These are phyloP conservation scores for Amblyjoppa proteus DNA, from an alignment of 2,888 invertebrate genomes.

Conservation along the genomic window DNA sequence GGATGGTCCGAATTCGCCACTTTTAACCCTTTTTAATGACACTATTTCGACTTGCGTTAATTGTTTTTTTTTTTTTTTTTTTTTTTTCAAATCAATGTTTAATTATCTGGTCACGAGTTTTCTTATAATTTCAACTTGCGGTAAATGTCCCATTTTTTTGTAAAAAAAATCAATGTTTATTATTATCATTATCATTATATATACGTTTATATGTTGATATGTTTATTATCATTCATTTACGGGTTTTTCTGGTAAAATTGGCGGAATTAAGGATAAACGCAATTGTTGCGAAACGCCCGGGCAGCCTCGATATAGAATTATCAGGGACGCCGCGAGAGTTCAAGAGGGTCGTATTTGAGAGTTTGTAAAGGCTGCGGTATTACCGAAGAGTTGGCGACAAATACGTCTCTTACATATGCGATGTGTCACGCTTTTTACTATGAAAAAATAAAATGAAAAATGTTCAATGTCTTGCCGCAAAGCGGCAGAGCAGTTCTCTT, in stretches of 20 bases:
- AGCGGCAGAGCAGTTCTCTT: not conserved
- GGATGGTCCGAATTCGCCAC: too few species aligned
- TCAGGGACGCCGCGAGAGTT: conserved; percentile 73
- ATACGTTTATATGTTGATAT: too few species aligned
- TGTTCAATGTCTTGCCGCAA: conserved; percentile 16
- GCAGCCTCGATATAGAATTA: conserved; percentile 75
- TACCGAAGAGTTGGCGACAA: conserved; percentile 24
- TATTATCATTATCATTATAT: too few species aligned
- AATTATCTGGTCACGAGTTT: too few species aligned
- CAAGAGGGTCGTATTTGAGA: conserved; percentile 73
- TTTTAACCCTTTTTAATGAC: too few species aligned
- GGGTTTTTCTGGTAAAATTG: conserved; percentile 30
- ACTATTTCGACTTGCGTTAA: too few species aligned
- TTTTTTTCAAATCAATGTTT: too few species aligned
- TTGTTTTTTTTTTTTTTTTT: too few species aligned
- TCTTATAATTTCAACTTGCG: too few species aligned
- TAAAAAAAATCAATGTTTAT: not conserved
- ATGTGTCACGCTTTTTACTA: conserved; percentile 15
- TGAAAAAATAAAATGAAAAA: not conserved
- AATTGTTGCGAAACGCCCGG: conserved; percentile 76
- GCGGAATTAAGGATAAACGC: conserved; percentile 72
- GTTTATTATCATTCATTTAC: not conserved
- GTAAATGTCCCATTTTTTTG: not conserved
- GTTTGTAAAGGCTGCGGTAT: conserved; percentile 40
- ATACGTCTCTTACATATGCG: conserved; percentile 17